phyloP scores from a whole-genome alignment of 2,888 invertebrate species.

The Spicauda simplicius region DNA sequence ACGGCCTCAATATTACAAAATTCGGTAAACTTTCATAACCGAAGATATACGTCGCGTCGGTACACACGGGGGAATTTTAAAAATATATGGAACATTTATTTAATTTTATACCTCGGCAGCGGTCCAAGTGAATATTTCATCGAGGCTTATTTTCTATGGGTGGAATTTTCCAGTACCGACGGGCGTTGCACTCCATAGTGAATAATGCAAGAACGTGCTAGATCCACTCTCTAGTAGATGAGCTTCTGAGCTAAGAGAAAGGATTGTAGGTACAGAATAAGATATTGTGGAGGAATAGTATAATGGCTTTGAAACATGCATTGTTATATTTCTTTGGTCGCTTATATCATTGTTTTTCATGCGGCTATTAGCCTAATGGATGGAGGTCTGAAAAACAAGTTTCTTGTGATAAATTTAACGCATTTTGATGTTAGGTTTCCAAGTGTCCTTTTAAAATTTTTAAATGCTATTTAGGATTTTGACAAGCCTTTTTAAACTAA shows the following conservation, averaged over 20 bases:
- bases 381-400: too few species aligned
- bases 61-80: constrained; percentile 33
- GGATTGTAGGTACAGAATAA: not conserved
- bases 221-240: constrained; percentile 36
- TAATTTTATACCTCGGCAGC: constrained; percentile 37
- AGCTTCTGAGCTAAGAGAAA: constrained; percentile 23
- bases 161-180: constrained; percentile 59
- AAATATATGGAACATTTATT: constrained; percentile 38
- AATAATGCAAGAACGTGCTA: constrained; percentile 67
- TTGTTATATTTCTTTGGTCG: not conserved
- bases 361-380: too few species aligned
- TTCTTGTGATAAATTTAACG: too few species aligned
- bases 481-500: too few species aligned
- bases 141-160: constrained; percentile 43
- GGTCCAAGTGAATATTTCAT: constrained; percentile 40
- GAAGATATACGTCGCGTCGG: constrained; percentile 20
- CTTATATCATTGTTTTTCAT: too few species aligned
- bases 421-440: too few species aligned
- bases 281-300: constrained; percentile 1
- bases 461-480: too few species aligned
- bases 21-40: constrained; percentile 32
- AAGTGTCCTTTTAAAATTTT: too few species aligned
- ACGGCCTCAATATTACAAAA: constrained; percentile 22
- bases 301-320: not conserved
- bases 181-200: constrained; percentile 74